phyloP scores from a whole-genome alignment of 2,888 invertebrate species.

The Cryptus viduatorius region DNA sequence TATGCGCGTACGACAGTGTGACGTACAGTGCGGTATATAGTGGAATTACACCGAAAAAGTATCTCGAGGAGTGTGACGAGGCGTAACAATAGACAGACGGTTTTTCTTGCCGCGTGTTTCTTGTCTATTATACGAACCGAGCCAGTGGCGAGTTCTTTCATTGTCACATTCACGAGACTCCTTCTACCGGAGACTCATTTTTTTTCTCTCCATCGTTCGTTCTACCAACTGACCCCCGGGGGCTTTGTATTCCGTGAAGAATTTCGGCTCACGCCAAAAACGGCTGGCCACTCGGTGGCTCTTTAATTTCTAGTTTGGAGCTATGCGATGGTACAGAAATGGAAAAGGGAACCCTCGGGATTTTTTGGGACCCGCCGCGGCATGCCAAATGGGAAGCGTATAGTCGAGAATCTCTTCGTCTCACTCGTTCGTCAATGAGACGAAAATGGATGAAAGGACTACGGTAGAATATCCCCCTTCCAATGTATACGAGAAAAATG shows the following conservation, averaged over 20 bases:
- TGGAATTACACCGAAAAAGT: slow-evolving; percentile 25
- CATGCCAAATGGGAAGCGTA: slow-evolving; percentile 28
- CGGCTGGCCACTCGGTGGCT: slow-evolving; percentile 46
- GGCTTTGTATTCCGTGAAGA: slow-evolving; percentile 1
- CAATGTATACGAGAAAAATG: not conserved
- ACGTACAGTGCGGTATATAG: not conserved
- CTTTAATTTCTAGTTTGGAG: slow-evolving; percentile 58
- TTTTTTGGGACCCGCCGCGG: not conserved
- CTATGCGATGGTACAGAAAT: not conserved
- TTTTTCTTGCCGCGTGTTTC: slow-evolving; percentile 51
- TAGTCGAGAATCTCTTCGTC: slow-evolving; percentile 13
- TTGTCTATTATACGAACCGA: slow-evolving; percentile 26
- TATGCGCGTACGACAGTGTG: not conserved
- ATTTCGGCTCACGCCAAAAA: slow-evolving; percentile 36
- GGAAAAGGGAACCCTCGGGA: slow-evolving; percentile 18
- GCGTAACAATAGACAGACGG: slow-evolving; percentile 40
- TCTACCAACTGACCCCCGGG: slow-evolving; percentile 3
- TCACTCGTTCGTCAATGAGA: slow-evolving; percentile 15
- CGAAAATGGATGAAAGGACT: slow-evolving; percentile 30
- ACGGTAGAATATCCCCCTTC: not conserved
- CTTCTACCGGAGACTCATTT: slow-evolving; percentile 6
- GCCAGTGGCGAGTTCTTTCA: slow-evolving; percentile 34
- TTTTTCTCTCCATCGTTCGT: slow-evolving; percentile 22
- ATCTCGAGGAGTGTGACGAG: slow-evolving; percentile 55
- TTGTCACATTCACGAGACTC: slow-evolving; percentile 17